Conservation (phyloP, 2,797 vertebrate genomes). For the Helostoma temminkii region DNA sequence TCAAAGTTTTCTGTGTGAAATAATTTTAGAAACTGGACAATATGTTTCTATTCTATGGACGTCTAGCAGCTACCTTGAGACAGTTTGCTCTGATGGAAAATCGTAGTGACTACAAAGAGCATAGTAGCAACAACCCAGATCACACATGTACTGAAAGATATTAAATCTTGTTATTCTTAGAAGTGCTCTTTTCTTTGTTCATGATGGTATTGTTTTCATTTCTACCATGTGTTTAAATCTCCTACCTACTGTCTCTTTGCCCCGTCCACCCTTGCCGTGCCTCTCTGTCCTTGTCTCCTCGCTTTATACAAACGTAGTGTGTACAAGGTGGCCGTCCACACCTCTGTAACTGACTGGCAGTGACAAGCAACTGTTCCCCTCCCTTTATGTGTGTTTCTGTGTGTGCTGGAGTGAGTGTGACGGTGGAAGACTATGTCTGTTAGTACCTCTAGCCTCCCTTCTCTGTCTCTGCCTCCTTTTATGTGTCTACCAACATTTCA, state of each 20-base stretch:
- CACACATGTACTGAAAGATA: neutral
- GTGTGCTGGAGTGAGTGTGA: conserved; percentile 21
- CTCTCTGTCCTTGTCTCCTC: conserved; percentile 48
- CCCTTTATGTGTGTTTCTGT: conserved; percentile 33
- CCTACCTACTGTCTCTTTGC: conserved; percentile 12
- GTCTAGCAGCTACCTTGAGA: neutral
- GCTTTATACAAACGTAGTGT: conserved; percentile 45
- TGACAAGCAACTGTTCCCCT: conserved; percentile 62
- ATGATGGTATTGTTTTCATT: conserved; percentile 8
- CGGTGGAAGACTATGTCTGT: conserved; percentile 33
- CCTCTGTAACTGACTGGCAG: conserved; percentile 72
- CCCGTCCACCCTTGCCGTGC: conserved; percentile 13
- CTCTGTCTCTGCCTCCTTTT: conserved; percentile 64
- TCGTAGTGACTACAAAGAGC: neutral
- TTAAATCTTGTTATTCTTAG: neutral
- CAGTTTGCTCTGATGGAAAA: neutral
- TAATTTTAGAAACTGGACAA: neutral
- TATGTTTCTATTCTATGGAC: neutral
- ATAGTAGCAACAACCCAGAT: neutral
- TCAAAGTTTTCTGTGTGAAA: neutral
- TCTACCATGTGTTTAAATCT: conserved; percentile 31
- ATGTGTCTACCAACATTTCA: conserved; percentile 52
- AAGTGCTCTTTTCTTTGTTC: conserved; percentile 8
- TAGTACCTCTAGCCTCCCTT: conserved; percentile 47
- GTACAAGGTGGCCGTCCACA: conserved; percentile 65